A percentile compares a stretch with the other conserved stretches of the same genome.
Conservation (phyloP, 2,797 vertebrate species). For the Pangasius sanitwongsei region DNA sequence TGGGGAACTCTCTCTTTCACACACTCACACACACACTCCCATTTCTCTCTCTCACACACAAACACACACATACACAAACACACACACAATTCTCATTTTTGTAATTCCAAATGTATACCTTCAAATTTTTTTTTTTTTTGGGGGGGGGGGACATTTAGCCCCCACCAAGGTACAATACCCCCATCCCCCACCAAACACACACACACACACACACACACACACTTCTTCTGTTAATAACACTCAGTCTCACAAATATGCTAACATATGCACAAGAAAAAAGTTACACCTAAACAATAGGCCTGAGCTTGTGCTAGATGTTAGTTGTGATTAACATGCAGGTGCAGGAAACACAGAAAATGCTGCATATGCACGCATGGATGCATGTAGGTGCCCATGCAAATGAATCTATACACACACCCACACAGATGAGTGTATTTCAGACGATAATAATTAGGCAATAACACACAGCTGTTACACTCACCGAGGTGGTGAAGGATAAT, state of each 20-base stretch:
- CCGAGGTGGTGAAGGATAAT: neutral
- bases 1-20: conserved; percentile 14
- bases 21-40: neutral
- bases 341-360: neutral
- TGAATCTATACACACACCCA: conserved; percentile 7
- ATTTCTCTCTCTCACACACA: no score
- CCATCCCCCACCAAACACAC: neutral
- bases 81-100: neutral
- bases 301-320: conserved; percentile 21
- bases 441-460: conserved; percentile 16
- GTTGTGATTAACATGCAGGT: neutral
- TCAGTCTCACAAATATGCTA: neutral
- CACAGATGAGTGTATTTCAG: neutral
- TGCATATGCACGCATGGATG: conserved; percentile 1
- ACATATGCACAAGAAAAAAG: neutral
- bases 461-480: conserved; percentile 16
- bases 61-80: no score
- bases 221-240: neutral
- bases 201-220: neutral
- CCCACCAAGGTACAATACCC: neutral
- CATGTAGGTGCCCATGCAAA: neutral
- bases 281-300: neutral
- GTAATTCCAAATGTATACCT: no score
- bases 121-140: no score
- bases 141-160: neutral